Percentiles rank a stretch among this genome's conserved stretches.
phyloP scores from a whole-genome alignment of 2,888 invertebrate species.

The Aphrophora alni region DNA sequence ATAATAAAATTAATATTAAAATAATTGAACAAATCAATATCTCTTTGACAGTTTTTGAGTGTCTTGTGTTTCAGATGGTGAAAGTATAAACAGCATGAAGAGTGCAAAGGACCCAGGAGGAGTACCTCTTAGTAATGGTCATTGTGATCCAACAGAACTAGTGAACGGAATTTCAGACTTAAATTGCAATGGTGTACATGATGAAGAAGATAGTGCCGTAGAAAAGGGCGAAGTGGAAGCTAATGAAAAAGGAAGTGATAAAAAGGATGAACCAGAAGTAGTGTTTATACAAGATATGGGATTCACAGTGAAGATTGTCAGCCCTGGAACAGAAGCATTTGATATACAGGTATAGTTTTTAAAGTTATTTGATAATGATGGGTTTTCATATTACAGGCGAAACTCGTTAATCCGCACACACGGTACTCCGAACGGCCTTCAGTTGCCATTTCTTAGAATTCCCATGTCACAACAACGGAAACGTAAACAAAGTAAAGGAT shows the following conservation, averaged over 20 bases:
- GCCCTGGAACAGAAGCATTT: slow-evolving; percentile 89
- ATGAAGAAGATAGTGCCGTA: slow-evolving; percentile 52
- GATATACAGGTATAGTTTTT: slow-evolving; percentile 88
- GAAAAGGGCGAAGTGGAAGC: slow-evolving; percentile 60
- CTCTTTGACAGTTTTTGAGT: too few species aligned
- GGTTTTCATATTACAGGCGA: too few species aligned
- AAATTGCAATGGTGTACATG: slow-evolving; percentile 19
- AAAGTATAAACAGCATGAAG: background rate
- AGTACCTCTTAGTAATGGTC: slow-evolving; percentile 13
- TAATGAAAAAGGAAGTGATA: slow-evolving; percentile 58
- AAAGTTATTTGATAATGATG: too few species aligned
- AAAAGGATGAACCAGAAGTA: slow-evolving; percentile 71
- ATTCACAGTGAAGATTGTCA: slow-evolving; percentile 91
- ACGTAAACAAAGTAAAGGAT: too few species aligned
- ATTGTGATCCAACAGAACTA: background rate
- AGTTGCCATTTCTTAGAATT: too few species aligned
- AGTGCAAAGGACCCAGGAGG: slow-evolving; percentile 29
- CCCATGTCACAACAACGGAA: too few species aligned
- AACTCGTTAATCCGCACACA: too few species aligned
- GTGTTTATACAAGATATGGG: slow-evolving; percentile 91
- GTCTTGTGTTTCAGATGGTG: background rate
- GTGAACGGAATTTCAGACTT: slow-evolving; percentile 7
- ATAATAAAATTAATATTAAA: too few species aligned
- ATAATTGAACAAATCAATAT: too few species aligned
- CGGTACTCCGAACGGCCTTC: too few species aligned